phyloP scores from a whole-genome alignment of 1,140 invertebrate species.

The Solenopsis invicta region DNA sequence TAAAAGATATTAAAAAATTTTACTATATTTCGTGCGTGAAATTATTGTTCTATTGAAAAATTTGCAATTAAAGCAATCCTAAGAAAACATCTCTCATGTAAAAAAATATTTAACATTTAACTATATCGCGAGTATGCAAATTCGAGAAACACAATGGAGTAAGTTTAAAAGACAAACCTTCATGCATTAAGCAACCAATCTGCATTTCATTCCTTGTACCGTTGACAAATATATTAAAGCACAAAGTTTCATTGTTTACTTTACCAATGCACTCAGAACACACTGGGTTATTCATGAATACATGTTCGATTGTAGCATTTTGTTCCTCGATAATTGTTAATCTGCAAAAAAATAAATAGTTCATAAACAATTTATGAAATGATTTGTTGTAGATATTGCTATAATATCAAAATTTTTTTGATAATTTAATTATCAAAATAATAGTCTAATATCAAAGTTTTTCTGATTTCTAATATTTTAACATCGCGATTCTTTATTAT shows the following conservation, averaged over 20 bases:
- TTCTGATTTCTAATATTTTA: too few species aligned
- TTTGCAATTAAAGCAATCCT: neutral
- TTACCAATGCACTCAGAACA: conserved; percentile 47
- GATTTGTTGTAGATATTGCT: neutral
- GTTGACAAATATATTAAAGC: conserved; percentile 1
- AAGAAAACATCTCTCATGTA: neutral
- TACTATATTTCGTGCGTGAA: neutral
- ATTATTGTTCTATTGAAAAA: neutral
- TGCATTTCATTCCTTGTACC: neutral
- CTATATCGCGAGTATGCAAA: neutral
- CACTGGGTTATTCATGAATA: conserved; percentile 39
- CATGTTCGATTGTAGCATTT: conserved; percentile 28
- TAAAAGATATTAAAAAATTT: neutral
- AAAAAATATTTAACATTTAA: neutral
- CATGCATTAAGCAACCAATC: conserved; percentile 60
- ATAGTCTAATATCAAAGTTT: too few species aligned
- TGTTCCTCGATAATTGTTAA: neutral
- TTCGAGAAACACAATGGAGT: neutral
- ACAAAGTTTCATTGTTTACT: conserved; percentile 58
- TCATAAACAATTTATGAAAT: neutral
- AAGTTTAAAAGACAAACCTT: conserved; percentile 47
- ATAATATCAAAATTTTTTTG: neutral
- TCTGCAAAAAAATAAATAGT: conserved; percentile 27
- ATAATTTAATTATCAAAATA: neutral
- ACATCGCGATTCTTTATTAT: too few species aligned